Conservation (phyloP, 2,797 vertebrate genomes). For the Anguilla megastoma region DNA sequence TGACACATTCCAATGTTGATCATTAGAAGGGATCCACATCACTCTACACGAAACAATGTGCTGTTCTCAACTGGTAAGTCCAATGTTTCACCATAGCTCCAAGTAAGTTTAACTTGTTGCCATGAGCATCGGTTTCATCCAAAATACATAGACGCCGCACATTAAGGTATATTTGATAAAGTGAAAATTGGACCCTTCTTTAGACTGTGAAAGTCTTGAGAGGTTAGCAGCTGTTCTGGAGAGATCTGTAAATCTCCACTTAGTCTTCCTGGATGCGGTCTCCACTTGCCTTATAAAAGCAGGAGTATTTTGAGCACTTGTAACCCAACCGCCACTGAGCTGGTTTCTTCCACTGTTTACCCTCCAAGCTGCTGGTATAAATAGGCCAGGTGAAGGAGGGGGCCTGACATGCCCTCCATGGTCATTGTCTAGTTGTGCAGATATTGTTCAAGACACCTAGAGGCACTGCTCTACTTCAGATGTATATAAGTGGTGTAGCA, state of each 20-base stretch:
- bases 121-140: background rate
- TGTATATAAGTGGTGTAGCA: background rate
- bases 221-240: slow-evolving; percentile 68
- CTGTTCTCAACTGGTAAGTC: background rate
- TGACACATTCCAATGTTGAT: background rate
- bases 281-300: slow-evolving; percentile 49
- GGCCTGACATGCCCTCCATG: slow-evolving; percentile 51
- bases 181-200: slow-evolving; percentile 21
- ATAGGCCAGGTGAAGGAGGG: slow-evolving; percentile 63
- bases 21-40: background rate
- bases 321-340: slow-evolving; percentile 63
- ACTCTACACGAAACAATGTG: no score
- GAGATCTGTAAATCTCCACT: slow-evolving; percentile 51
- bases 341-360: slow-evolving; percentile 45
- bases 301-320: slow-evolving; percentile 69
- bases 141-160: slow-evolving; percentile 19
- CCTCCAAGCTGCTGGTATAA: slow-evolving; percentile 56
- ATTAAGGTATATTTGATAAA: slow-evolving; percentile 30
- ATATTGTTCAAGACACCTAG: slow-evolving; percentile 20
- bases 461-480: background rate
- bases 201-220: slow-evolving; percentile 53
- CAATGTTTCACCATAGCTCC: background rate
- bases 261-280: slow-evolving; percentile 34
- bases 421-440: slow-evolving; percentile 50
- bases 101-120: background rate